A percentile compares a stretch with the other conserved stretches of the same genome.
Evolutionary conservation across 2,888 invertebrate genomes (phyloP).

Genomic region (Peribatodes rhomboidaria): DNA sequence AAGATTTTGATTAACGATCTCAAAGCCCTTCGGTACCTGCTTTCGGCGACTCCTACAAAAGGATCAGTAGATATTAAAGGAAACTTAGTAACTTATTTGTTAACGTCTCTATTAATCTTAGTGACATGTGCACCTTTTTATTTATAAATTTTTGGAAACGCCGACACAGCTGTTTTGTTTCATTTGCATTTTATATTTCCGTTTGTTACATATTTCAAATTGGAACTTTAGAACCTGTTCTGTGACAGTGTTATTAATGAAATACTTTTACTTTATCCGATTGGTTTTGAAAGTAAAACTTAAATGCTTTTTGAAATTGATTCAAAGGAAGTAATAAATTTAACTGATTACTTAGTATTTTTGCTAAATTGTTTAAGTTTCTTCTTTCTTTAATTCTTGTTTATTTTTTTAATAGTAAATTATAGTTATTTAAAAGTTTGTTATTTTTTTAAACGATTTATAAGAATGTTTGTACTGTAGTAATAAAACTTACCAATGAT

Average conservation of each 20-base stretch:
- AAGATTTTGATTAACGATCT: conserved; percentile 79
- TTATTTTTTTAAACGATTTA: no score
- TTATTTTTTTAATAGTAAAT: no score
- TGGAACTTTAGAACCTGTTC: conserved; percentile 38
- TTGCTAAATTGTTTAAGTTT: no score
- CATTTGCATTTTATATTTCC: conserved; percentile 71
- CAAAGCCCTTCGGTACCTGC: conserved; percentile 74
- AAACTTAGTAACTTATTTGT: conserved; percentile 64
- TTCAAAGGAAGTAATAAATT: no score
- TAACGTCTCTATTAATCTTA: conserved; percentile 81
- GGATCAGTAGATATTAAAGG: conserved; percentile 63
- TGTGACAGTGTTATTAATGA: conserved; percentile 19
- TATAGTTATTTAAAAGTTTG: no score
- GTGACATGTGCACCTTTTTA: conserved; percentile 66
- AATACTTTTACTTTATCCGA: conserved; percentile 23
- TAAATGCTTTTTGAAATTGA: background rate
- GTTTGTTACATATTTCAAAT: conserved; percentile 55
- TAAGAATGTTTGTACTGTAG: background rate
- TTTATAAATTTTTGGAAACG: conserved; percentile 53
- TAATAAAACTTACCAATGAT: conserved; percentile 33
- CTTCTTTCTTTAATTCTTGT: no score
- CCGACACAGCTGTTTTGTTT: conserved; percentile 69
- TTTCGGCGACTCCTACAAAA: conserved; percentile 76
- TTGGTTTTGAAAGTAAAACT: conserved; percentile 15
- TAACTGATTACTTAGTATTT: no score